These are phyloP conservation scores for Phalanger gymnotis DNA, from an alignment of 2,797 vertebrate genomes.

Conservation along the genomic window DNA sequence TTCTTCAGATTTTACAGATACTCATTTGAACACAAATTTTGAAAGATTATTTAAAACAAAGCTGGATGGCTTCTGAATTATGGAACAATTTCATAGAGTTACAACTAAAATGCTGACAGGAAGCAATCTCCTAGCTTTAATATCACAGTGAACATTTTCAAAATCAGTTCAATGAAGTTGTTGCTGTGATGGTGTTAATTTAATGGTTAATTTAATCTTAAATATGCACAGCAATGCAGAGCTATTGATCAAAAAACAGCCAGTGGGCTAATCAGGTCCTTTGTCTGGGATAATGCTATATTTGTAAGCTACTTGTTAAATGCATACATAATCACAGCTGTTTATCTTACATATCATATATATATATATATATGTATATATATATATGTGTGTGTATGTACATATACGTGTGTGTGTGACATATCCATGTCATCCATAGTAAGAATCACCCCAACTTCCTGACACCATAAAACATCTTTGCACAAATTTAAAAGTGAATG, in stretches of 20 bases:
- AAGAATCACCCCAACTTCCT: background rate
- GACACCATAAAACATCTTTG: background rate
- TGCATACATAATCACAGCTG: background rate
- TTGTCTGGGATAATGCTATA: constrained; percentile 53
- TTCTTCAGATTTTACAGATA: constrained; percentile 67
- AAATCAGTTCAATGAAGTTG: constrained; percentile 72
- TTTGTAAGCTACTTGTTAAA: constrained; percentile 1
- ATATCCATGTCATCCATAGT: background rate
- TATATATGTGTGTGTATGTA: too few species aligned
- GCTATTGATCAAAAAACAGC: constrained; percentile 37
- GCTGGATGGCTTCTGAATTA: constrained; percentile 67
- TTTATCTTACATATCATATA: background rate
- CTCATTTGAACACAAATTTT: constrained; percentile 62
- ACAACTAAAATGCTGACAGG: constrained; percentile 63
- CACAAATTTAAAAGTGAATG: background rate
- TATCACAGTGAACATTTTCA: constrained; percentile 60
- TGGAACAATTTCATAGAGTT: constrained; percentile 68
- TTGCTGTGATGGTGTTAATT: constrained; percentile 73
- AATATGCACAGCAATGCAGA: constrained; percentile 68
- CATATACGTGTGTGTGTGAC: too few species aligned
- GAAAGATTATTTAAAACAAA: constrained; percentile 70
- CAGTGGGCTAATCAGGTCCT: constrained; percentile 42
- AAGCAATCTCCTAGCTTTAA: constrained; percentile 62
- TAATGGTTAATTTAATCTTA: constrained; percentile 81
- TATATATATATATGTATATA: too few species aligned